Percentiles rank a stretch among this genome's conserved stretches.
Evolutionary conservation across 2,797 vertebrate genomes (phyloP).

Genomic region (Diplodus sargus): DNA sequence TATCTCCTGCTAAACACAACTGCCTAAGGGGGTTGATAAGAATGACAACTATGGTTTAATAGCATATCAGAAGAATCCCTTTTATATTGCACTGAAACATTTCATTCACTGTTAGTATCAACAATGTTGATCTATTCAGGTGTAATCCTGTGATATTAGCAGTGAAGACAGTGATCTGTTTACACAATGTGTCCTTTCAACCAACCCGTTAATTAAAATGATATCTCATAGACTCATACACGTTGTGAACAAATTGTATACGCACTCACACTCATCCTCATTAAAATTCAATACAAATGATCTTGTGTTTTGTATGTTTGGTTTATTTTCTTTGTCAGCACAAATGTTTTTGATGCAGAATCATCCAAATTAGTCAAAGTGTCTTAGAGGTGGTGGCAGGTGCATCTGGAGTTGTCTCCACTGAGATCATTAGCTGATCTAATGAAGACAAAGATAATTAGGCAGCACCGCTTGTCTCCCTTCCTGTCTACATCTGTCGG

Average conservation of each 20-base stretch:
- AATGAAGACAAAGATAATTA: conserved; percentile 74
- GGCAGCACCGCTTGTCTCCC: conserved; percentile 29
- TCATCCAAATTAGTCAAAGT: background rate
- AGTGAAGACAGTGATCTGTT: background rate
- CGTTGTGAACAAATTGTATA: background rate
- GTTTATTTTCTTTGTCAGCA: no score
- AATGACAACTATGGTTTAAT: no score
- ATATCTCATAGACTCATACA: background rate
- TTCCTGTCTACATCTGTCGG: conserved; percentile 7
- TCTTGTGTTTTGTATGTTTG: background rate
- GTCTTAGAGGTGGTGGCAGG: conserved; percentile 29
- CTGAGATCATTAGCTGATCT: conserved; percentile 70
- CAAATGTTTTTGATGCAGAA: no score
- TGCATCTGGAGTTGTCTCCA: conserved; percentile 49
- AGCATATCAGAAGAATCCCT: no score
- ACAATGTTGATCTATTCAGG: background rate
- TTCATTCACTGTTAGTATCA: background rate
- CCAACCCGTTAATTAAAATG: background rate
- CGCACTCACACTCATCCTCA: background rate
- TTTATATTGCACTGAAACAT: background rate
- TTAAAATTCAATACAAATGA: background rate
- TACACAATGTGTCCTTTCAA: background rate
- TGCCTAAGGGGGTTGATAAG: no score
- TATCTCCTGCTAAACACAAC: no score
- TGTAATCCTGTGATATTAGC: background rate